Conservation (phyloP, 2,888 invertebrate species). For the Parnassius apollo region DNA sequence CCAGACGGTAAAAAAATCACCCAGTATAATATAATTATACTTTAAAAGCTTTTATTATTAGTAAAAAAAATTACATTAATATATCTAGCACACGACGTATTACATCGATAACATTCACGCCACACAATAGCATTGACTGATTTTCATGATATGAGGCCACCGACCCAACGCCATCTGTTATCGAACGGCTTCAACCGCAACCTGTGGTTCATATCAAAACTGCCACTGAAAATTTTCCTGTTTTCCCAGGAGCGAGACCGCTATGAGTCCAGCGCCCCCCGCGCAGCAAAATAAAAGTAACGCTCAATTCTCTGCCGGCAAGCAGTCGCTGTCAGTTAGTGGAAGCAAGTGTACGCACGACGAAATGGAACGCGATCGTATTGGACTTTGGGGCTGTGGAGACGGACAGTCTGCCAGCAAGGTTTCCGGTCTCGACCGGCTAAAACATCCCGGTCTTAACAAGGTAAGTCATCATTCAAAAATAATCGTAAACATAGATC, state of each 20-base stretch:
- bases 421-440: constrained; percentile 84
- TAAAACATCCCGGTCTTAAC: constrained; percentile 85
- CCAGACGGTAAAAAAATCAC: too few relatives aligned
- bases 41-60: too few relatives aligned
- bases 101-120: neutral
- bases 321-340: constrained; percentile 59
- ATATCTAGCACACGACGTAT: neutral
- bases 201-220: constrained; percentile 50
- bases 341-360: constrained; percentile 57
- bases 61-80: too few relatives aligned
- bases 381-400: constrained; percentile 83
- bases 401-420: constrained; percentile 79
- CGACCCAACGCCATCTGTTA: constrained; percentile 67
- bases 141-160: constrained; percentile 34
- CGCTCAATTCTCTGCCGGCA: constrained; percentile 45
- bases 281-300: constrained; percentile 64
- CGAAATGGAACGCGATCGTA: constrained; percentile 82
- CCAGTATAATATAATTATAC: too few relatives aligned
- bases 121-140: constrained; percentile 16
- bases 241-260: constrained; percentile 77
- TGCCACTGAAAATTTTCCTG: constrained; percentile 71
- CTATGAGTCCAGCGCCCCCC: constrained; percentile 73
- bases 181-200: constrained; percentile 54
- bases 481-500: constrained; percentile 27
- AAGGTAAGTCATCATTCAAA: constrained; percentile 76